Base-by-base conservation (phyloP, 2,113 vertebrate species). In the Dinomys branickii region DNA sequence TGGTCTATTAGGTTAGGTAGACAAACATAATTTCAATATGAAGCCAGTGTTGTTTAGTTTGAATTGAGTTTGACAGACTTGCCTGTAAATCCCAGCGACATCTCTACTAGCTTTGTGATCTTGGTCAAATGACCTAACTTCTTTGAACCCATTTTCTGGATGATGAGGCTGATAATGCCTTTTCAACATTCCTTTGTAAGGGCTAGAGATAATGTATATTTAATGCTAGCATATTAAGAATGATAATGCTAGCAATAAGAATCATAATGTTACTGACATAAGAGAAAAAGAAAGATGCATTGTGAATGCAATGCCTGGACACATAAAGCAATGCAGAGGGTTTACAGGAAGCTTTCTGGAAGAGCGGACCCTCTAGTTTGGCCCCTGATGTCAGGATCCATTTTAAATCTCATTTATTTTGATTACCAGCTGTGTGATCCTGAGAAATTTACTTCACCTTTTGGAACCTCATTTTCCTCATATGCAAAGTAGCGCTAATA, bases 21-120 rank as follows among this genome's bases (percentile, higher is more conserved):
- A 41, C 58, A 69, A 81, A 77, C 14, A 30, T 50, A 84, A 95
- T 88, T 88, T 94, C n/a, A 95, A 75, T 87, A 22, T 20, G 14
- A 90, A 95, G 28, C 14, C 7, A 89, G 35, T 35, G 56, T 77
- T 90, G 8, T 67, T 71, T 82, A 41, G 26, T 86, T n/a, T 19
- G 41, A 67, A 95, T 84, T 5, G 38, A 83, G 22, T 71, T 19
- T 33, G 71, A 56, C 44, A 92, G 56, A 95, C 71, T 95, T 92
- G 35, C 9, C 41, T 93, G 91, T 91, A 52, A 82, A 94, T 85
- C 22, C 22, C 13, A 93, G 47, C 10, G 90, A 35, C 14, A 71
- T 88, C 11, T 93, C 12, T 88, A 84, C 24, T 54, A 83, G 22
- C 41, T 93, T 24, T 83, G 13, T 80, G 35, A 59, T 47, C 33